A percentile compares a stretch with the other conserved stretches of the same genome.
Evolutionary conservation across 2,113 vertebrate species (phyloP).

Genomic region (Plectropomus leopardus): DNA sequence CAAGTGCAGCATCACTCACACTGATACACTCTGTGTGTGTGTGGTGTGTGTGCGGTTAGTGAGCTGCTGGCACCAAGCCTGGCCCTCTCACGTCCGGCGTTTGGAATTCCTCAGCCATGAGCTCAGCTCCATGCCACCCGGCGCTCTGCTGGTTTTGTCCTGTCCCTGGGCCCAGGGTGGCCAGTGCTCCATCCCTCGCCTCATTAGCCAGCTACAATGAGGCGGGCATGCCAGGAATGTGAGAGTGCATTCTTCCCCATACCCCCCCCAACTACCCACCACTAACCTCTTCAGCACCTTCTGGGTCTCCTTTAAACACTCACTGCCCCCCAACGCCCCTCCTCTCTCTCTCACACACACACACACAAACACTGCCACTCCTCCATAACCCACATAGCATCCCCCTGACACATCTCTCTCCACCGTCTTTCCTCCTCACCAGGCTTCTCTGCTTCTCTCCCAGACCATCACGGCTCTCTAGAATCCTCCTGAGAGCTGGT

Average conservation of each 20-base stretch:
- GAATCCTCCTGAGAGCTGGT: conserved; percentile 50
- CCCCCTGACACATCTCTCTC: neutral
- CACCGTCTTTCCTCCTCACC: neutral
- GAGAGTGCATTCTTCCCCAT: conserved; percentile 49
- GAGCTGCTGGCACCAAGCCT: conserved; percentile 38
- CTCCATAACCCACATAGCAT: conserved; percentile 32
- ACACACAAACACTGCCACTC: conserved; percentile 37
- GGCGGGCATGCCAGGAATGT: conserved; percentile 75
- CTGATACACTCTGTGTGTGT: neutral
- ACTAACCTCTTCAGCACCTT: conserved; percentile 61
- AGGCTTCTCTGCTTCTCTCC: neutral
- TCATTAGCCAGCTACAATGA: conserved; percentile 78
- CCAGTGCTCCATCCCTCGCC: conserved; percentile 38
- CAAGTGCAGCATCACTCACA: neutral
- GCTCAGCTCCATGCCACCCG: conserved; percentile 49
- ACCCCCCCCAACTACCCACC: conserved; percentile 28
- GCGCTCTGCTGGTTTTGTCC: conserved; percentile 46
- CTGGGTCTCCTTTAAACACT: conserved; percentile 49
- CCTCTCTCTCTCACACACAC: neutral
- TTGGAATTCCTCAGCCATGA: conserved; percentile 73
- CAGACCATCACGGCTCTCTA: neutral
- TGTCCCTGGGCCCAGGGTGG: conserved; percentile 5
- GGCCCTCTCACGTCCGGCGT: conserved; percentile 55
- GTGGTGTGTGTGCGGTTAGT: neutral
- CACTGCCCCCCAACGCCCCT: neutral